A percentile compares a stretch with the other conserved stretches of the same genome.
These are phyloP conservation scores for Mythimna ferrago DNA, from an alignment of 2,888 invertebrate species.

Conservation along the genomic window DNA sequence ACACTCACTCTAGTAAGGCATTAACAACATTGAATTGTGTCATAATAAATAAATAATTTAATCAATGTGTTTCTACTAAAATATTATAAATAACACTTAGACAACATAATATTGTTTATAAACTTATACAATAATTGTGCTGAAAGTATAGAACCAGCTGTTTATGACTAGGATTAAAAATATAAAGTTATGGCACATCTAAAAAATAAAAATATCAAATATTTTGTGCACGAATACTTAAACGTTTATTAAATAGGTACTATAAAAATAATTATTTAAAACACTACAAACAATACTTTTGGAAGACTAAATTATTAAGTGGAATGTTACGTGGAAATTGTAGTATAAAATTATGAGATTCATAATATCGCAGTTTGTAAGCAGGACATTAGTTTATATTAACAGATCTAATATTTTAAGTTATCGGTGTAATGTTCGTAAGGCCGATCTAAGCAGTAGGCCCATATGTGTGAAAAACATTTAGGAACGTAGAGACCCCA, in stretches of 20 bases:
- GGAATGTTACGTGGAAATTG: conserved; percentile 62
- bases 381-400: conserved; percentile 32
- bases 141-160: conserved; percentile 57
- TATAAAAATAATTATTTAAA: conserved; percentile 60
- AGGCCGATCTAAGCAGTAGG: conserved; percentile 60
- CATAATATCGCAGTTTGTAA: conserved; percentile 52
- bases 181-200: conserved; percentile 62
- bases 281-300: conserved; percentile 58
- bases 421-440: conserved; percentile 29
- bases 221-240: conserved; percentile 60
- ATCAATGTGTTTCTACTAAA: conserved; percentile 53
- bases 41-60: conserved; percentile 61
- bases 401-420: conserved; percentile 48
- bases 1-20: conserved; percentile 82
- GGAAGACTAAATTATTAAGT: conserved; percentile 68
- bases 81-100: conserved; percentile 64
- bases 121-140: conserved; percentile 61
- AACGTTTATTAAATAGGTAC: conserved; percentile 40
- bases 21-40: conserved; percentile 70
- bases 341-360: conserved; percentile 54
- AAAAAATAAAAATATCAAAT: conserved; percentile 47
- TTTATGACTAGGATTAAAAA: conserved; percentile 64
- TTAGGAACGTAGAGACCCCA: conserved; percentile 68
- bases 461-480: conserved; percentile 52
- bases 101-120: conserved; percentile 47